Evolutionary conservation across 2,888 invertebrate genomes (phyloP).

Genomic region (Pyrocoelia pectoralis): DNA sequence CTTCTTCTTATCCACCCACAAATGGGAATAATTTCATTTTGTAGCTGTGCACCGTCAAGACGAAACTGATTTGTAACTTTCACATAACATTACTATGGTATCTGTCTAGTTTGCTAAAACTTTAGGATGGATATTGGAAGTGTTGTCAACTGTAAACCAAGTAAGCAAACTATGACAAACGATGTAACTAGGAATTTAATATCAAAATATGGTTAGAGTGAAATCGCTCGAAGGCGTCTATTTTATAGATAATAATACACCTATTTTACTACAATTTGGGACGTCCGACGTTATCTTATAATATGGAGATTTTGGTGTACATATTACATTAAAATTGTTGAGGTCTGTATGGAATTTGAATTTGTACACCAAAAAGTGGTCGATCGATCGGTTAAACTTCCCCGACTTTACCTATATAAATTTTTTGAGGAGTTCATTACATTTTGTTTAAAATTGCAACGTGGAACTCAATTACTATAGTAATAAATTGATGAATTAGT

Average conservation of each 20-base stretch:
- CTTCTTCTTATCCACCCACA: constrained; percentile 1
- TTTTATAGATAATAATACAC: not conserved
- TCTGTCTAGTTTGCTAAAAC: constrained; percentile 32
- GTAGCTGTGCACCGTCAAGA: constrained; percentile 28
- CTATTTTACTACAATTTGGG: not conserved
- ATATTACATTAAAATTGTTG: too few species aligned
- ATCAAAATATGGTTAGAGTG: constrained; percentile 28
- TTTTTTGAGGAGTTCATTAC: too few species aligned
- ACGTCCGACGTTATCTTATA: not conserved
- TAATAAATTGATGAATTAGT: too few species aligned
- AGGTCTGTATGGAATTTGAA: too few species aligned
- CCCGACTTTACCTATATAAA: too few species aligned
- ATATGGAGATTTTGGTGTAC: too few species aligned
- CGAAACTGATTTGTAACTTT: constrained; percentile 26
- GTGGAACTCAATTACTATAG: too few species aligned
- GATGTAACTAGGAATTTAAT: constrained; percentile 26
- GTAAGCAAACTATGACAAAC: constrained; percentile 26
- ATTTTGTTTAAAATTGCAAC: too few species aligned
- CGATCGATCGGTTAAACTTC: too few species aligned
- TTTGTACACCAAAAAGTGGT: too few species aligned
- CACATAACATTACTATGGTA: constrained; percentile 25
- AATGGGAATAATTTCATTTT: constrained; percentile 49
- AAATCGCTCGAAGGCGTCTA: not conserved
- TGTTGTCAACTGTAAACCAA: constrained; percentile 16
- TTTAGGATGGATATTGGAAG: constrained; percentile 26